phyloP scores from a whole-genome alignment of 2,888 invertebrate genomes.

The Andrena praecox region DNA sequence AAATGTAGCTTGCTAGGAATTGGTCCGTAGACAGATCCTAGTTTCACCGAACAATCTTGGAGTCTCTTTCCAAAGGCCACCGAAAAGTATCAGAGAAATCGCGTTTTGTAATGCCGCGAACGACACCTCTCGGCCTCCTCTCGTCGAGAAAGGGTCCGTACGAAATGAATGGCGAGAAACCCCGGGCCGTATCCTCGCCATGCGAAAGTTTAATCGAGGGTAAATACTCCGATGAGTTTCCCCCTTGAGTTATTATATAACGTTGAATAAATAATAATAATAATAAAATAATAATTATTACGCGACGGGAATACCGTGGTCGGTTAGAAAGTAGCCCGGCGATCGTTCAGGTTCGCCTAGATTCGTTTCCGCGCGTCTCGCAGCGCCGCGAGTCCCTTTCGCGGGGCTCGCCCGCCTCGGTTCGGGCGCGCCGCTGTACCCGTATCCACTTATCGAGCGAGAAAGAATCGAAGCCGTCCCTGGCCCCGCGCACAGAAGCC shows the following conservation, averaged over 20 bases:
- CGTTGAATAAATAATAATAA: no score
- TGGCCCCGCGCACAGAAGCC: not conserved
- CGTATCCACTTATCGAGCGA: not conserved
- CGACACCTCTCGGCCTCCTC: not conserved
- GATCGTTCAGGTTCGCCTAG: constrained; percentile 43
- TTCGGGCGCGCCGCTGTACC: not conserved
- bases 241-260: constrained; percentile 36
- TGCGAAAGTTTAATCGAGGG: constrained; percentile 33
- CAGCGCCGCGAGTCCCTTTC: constrained; percentile 34
- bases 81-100: no score
- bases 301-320: constrained; percentile 34
- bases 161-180: constrained; percentile 28
- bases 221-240: constrained; percentile 40
- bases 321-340: constrained; percentile 56
- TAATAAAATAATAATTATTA: no score
- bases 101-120: no score
- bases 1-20: no score
- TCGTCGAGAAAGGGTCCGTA: constrained; percentile 1
- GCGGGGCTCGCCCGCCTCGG: not conserved
- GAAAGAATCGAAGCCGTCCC: not conserved
- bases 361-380: constrained; percentile 9
- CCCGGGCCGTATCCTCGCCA: constrained; percentile 1
- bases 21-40: no score
- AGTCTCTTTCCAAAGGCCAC: no score
- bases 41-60: no score